These are phyloP conservation scores for Melolontha melolontha DNA, from an alignment of 2,888 invertebrate species.

Conservation along the genomic window DNA sequence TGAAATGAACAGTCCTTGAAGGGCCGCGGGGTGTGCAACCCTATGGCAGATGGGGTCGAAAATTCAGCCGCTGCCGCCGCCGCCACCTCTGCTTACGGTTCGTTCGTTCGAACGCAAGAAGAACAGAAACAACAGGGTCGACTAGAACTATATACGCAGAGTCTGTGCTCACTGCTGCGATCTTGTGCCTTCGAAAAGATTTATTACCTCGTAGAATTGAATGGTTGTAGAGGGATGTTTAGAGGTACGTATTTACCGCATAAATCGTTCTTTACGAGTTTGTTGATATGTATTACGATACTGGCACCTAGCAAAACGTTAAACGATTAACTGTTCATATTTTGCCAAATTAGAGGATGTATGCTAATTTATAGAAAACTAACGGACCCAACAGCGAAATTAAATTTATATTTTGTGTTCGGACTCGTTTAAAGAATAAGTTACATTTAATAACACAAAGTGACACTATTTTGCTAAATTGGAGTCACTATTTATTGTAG, in stretches of 20 bases:
- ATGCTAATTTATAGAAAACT: conserved; percentile 13
- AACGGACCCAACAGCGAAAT: no score
- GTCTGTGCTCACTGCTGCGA: conserved; percentile 44
- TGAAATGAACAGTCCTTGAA: conserved; percentile 60
- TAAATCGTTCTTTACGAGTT: conserved; percentile 62
- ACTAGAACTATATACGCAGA: conserved; percentile 47
- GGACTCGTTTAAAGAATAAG: no score
- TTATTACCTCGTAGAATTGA: conserved; percentile 61
- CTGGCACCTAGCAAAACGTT: conserved; percentile 31
- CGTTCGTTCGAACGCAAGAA: conserved; percentile 51
- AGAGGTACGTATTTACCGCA: conserved; percentile 62
- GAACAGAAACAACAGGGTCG: conserved; percentile 52
- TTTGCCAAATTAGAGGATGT: conserved; percentile 36
- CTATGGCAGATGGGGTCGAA: conserved; percentile 51
- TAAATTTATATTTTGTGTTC: no score
- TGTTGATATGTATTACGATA: conserved; percentile 48
- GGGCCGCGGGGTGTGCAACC: conserved; percentile 53
- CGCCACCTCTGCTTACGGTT: conserved; percentile 42
- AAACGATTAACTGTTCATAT: conserved; percentile 42
- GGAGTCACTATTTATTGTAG: no score
- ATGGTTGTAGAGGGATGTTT: conserved; percentile 62
- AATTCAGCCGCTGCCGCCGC: conserved; percentile 46
- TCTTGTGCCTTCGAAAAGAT: conserved; percentile 55
- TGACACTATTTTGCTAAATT: no score
- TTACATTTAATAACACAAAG: no score